Conservation (phyloP, 2,113 vertebrate genomes). For the Limnothrissa miodon region DNA sequence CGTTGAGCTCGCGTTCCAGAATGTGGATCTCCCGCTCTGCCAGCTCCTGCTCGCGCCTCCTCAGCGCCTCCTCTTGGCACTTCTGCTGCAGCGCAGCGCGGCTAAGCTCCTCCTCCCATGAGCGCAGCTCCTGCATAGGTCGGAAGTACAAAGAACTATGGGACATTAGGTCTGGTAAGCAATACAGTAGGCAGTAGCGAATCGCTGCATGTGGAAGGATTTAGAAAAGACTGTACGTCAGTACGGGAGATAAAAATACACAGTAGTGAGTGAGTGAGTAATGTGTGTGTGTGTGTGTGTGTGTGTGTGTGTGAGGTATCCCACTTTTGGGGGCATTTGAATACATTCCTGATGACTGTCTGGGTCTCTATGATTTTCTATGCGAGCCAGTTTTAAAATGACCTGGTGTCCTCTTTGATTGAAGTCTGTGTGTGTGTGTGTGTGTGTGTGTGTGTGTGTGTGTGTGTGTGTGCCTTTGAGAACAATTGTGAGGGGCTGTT, state of each 20-base stretch:
- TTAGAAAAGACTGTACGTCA: not conserved
- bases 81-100: constrained; percentile 93
- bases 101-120: constrained; percentile 94
- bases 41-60: constrained; percentile 89
- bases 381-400: too few species aligned
- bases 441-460: not conserved
- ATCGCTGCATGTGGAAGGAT: not conserved
- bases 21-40: constrained; percentile 95
- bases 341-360: too few species aligned
- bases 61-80: constrained; percentile 88
- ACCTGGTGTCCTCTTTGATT: too few species aligned
- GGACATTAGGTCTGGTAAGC: not conserved
- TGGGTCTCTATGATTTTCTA: too few species aligned
- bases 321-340: too few species aligned
- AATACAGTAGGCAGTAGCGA: not conserved
- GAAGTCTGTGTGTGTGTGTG: not conserved
- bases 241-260: not conserved
- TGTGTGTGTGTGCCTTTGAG: not conserved
- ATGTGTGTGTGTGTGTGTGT: too few species aligned
- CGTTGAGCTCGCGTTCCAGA: constrained; percentile 92
- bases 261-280: not conserved
- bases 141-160: not conserved
- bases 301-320: too few species aligned
- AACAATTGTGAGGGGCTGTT: too few species aligned
- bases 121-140: constrained; percentile 83